Evolutionary conservation across 2,113 vertebrate species (phyloP), one percentile per base, ranked within the genome.

Genomic region (Rhinoderma darwinii): DNA sequence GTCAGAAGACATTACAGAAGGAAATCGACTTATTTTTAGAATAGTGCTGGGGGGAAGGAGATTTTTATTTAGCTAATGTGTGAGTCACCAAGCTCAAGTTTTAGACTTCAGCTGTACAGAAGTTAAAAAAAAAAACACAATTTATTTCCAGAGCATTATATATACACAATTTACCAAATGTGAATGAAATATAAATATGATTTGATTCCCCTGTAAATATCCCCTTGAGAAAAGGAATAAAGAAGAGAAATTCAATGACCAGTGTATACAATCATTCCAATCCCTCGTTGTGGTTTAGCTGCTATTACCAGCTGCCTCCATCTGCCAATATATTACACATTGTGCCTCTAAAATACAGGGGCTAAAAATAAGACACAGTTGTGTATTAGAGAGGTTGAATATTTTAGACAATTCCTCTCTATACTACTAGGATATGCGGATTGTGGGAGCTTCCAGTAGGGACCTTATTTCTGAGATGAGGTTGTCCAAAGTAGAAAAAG

Each of bases 21-120:
- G 20, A 86, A 50, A 50, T 70, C 54, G 12, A 25, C n/a, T 54
- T 79, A 79, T 79, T 86, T 86, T 79, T 86, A 79, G 56, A 86
- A 68, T 47, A 68, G 11, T n/a, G 50, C 32, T 78, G 54, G 74
- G 43, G 43, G 56, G 18, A 51, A 30, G 6, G 14, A 37, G 35
- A 41, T 56, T 51, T 59, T 61, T 72, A 50, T 74, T 72, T 70
- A 86, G 84, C 44, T 66, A 63, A 25, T 32, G 11, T 47, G 32
- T 85, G 73, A 85, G 56, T 85, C 84, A 85, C 30, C 5, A 17
- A 61, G 22, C 51, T 59, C 35, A 84, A 76, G 25, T 56, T 73
- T 37, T 54, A 84, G 72, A 59, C 4, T 72, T 70, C 8, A 20
- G 7, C 66, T 70, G 35, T 70, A 39, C 35, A 8, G 63, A 35